phyloP scores from a whole-genome alignment of 2,113 vertebrate species.

The Cygnus atratus region DNA sequence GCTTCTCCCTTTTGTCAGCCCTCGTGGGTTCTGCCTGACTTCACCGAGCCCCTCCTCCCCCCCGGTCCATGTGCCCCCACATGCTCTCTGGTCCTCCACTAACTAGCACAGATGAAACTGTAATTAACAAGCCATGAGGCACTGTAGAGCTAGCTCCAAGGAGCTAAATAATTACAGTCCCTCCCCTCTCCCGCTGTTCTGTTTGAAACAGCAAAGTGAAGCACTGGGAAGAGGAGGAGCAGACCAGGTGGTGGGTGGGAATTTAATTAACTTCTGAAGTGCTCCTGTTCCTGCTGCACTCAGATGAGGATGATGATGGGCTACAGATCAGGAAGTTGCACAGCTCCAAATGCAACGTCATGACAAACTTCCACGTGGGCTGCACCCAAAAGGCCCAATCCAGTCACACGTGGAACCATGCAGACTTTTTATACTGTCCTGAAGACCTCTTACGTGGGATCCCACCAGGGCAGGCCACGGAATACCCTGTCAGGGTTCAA shows the following conservation, averaged over 20 bases:
- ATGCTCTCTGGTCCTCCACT: not conserved
- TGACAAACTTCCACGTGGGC: rapidly evolving
- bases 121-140: slow-evolving; percentile 62
- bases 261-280: slow-evolving; percentile 59
- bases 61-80: not conserved
- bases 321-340: not conserved
- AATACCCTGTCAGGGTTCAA: not conserved
- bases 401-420: rapidly evolving
- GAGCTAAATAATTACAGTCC: slow-evolving; percentile 61
- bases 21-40: not conserved
- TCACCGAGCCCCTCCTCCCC: not conserved
- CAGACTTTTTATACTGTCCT: rapidly evolving
- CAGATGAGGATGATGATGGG: not conserved
- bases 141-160: slow-evolving; percentile 39
- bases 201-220: slow-evolving; percentile 9
- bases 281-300: not conserved
- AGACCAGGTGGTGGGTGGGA: not conserved
- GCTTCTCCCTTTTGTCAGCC: not conserved
- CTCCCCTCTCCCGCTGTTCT: not conserved
- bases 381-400: not conserved
- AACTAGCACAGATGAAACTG: not conserved
- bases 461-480: rapidly evolving
- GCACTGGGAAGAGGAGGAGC: slow-evolving; percentile 47
- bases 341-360: not conserved
- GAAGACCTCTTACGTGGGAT: not conserved